Conservation (phyloP, 2,113 vertebrate species). For the Eleginops maclovinus region DNA sequence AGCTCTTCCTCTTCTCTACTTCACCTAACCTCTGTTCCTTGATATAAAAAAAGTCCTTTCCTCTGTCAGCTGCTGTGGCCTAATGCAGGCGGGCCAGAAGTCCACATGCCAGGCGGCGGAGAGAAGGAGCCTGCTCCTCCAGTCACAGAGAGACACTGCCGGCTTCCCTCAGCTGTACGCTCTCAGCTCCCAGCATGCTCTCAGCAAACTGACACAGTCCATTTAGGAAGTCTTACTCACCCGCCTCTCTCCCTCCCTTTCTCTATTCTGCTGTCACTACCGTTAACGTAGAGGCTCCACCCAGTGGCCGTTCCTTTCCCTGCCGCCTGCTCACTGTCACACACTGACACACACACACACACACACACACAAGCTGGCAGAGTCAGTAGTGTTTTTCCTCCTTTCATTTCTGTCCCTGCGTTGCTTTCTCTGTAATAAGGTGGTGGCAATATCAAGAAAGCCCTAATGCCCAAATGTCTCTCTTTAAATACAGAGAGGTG, state of each 20-base stretch:
- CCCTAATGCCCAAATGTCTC: background rate
- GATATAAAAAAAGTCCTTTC: conserved; percentile 10
- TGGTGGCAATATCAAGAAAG: no score
- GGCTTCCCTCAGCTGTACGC: conserved; percentile 34
- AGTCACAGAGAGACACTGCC: conserved; percentile 26
- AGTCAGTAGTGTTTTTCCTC: no score
- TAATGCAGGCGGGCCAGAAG: background rate
- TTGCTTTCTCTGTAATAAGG: no score
- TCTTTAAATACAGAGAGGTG: background rate
- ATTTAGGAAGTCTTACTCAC: conserved; percentile 66
- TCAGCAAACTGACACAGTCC: conserved; percentile 64
- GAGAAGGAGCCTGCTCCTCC: conserved; percentile 56
- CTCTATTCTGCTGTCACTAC: conserved; percentile 48
- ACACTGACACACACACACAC: no score
- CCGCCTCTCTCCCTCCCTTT: conserved; percentile 46
- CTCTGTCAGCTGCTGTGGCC: conserved; percentile 38
- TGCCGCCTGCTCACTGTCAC: conserved; percentile 28
- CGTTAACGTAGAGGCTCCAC: conserved; percentile 78
- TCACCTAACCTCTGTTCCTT: conserved; percentile 15
- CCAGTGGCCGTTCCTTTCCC: conserved; percentile 73
- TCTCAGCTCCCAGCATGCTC: conserved; percentile 63
- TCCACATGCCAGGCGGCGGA: conserved; percentile 55
- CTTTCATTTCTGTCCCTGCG: no score
- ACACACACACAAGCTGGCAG: no score
- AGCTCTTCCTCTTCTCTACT: conserved; percentile 16